These are phyloP conservation scores for Anodontia alba DNA, from an alignment of 2,888 invertebrate genomes.

Conservation along the genomic window DNA sequence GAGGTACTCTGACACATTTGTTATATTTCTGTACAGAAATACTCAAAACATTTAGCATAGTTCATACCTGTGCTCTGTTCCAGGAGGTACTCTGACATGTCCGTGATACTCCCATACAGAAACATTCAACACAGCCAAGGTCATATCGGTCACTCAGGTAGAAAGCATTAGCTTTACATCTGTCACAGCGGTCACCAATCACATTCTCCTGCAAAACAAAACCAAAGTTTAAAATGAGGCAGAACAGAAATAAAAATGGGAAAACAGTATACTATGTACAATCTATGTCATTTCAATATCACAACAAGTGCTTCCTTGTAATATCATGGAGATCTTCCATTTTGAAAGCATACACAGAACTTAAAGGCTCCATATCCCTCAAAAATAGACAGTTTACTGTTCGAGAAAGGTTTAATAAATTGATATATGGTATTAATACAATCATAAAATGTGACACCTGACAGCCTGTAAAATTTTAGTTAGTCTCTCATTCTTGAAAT, in stretches of 20 bases:
- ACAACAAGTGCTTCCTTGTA: background rate
- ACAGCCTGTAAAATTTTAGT: no score
- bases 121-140: slow-evolving; percentile 96
- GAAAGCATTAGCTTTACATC: slow-evolving; percentile 94
- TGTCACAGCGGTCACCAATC: slow-evolving; percentile 93
- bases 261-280: no score
- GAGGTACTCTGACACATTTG: slow-evolving; percentile 92
- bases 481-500: no score
- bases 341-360: no score
- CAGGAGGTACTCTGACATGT: slow-evolving; percentile 93
- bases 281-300: background rate
- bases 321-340: no score
- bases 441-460: no score
- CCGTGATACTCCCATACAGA: slow-evolving; percentile 95
- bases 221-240: no score
- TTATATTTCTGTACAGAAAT: slow-evolving; percentile 98
- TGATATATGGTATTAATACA: no score
- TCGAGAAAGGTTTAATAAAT: no score
- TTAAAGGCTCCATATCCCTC: no score
- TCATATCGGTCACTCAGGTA: slow-evolving; percentile 91
- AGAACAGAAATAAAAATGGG: no score
- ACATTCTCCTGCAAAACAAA: slow-evolving; percentile 88
- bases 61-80: slow-evolving; percentile 89
- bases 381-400: no score
- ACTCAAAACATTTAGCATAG: slow-evolving; percentile 84